A percentile compares a stretch with the other conserved stretches of the same genome.
phyloP scores from a whole-genome alignment of 1,140 invertebrate genomes.

The Megathymus violae region DNA sequence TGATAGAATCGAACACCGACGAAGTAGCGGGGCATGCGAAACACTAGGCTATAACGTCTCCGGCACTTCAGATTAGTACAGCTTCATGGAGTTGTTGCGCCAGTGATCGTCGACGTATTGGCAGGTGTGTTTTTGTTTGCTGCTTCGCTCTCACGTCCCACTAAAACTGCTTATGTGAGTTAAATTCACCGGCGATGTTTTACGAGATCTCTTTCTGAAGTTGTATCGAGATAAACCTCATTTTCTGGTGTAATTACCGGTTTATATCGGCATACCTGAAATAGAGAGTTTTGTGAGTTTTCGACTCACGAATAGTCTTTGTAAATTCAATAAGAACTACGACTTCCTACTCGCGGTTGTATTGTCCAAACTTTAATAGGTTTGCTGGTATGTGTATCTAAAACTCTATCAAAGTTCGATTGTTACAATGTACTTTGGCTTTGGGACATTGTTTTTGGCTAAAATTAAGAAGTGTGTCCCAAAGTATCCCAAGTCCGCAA shows the following conservation, averaged over 20 bases:
- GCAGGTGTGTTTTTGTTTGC: constrained; percentile 5
- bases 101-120: neutral
- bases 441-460: too few species aligned
- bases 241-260: constrained; percentile 4
- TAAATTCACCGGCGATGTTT: constrained; percentile 6
- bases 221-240: constrained; percentile 6
- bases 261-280: neutral
- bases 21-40: neutral
- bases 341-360: too few species aligned
- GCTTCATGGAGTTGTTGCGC: neutral
- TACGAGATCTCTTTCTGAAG: constrained; percentile 15
- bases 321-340: too few species aligned
- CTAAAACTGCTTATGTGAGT: neutral
- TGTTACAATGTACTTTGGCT: too few species aligned
- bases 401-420: too few species aligned
- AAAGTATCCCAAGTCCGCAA: too few species aligned
- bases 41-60: neutral
- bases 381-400: too few species aligned
- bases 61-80: neutral
- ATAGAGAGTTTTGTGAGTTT: neutral
- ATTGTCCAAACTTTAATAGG: too few species aligned
- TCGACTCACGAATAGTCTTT: too few species aligned
- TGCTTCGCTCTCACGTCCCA: constrained; percentile 8
- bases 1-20: neutral
- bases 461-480: too few species aligned